These are phyloP conservation scores for Cyprinodon tularosa DNA, from an alignment of 2,113 vertebrate genomes.

Conservation along the genomic window DNA sequence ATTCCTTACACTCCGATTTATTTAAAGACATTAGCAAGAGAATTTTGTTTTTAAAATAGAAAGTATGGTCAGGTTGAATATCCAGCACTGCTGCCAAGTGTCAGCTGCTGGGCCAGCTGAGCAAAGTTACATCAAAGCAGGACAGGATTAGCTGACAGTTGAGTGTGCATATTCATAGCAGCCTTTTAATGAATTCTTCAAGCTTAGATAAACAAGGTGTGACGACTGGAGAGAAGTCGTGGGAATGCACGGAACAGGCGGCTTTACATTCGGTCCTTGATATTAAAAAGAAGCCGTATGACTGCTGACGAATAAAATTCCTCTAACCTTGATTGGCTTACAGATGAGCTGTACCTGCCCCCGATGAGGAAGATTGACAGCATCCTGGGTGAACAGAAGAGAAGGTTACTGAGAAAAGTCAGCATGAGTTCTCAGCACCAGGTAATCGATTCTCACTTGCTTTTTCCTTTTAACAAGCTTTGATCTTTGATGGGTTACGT, in stretches of 20 bases:
- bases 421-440: conserved; percentile 86
- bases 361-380: conserved; percentile 92
- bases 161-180: not conserved
- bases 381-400: conserved; percentile 90
- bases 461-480: not conserved
- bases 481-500: too few relatives aligned
- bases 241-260: conserved; percentile 24
- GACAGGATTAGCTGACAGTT: not conserved
- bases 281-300: conserved; percentile 42
- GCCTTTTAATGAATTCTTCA: conserved; percentile 12
- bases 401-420: conserved; percentile 86
- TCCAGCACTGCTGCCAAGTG: conserved; percentile 5
- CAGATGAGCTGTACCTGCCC: conserved; percentile 90
- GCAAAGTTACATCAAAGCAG: conserved; percentile 3
- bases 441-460: conserved; percentile 62
- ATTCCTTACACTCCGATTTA: not conserved
- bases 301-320: conserved; percentile 46
- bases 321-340: conserved; percentile 39
- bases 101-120: conserved; percentile 27
- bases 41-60: not conserved
- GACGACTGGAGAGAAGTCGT: conserved; percentile 24
- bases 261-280: conserved; percentile 36
- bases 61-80: conserved; percentile 20
- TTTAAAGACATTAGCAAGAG: not conserved
- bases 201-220: conserved; percentile 31